Base-by-base conservation (phyloP, 2,888 invertebrate species). In the Plagiodera versicolora region DNA sequence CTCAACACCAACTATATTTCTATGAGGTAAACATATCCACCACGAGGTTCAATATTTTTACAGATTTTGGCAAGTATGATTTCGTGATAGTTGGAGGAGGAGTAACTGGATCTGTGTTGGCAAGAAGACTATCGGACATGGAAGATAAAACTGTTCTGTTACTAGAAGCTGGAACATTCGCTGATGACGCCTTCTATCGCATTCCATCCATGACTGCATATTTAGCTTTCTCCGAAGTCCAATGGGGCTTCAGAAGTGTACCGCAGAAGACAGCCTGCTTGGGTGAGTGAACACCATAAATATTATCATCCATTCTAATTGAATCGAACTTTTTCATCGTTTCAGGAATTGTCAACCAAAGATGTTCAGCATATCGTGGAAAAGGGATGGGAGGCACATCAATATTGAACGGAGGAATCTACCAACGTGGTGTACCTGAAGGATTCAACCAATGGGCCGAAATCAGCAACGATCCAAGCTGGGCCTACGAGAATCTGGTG, bases 401-500 rank as follows among this genome's bases (percentile, higher is more conserved):
- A 49, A 74, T 80, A 5, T 74, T 83, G 5, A 84, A 84, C 67
- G 80, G 78, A 65, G 81, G 84, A 81, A 72, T 83, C 8, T 83
- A 84, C 70, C 75, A 81, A 1, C 70, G 84, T 44, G 84, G 83
- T 0, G 79, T 80, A 66, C 71, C 75, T 11, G 65, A 74, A 10
- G 82, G 83, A 64, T 84, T 80, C 66, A 80, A 83, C 65, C 63
- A 68, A 9, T 84, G 83, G 84, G 81, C 78, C 5, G 69, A 70
- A 0, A 39, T 67, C 11, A 65, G 74, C 5, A 74, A 75, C 14
- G 74, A 74, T 46, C 55, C 48, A 19, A 75, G 75, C 8, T 78
- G 84, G 85, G 83, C 88, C 1, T 87, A 86, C 70, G 71, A 81
- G 0, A 85, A 87, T 0, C 84, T 80, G 4, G 74, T 84, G n/a